Conservation (phyloP, 1,140 invertebrate species). For the Meloidogyne chitwoodi region DNA sequence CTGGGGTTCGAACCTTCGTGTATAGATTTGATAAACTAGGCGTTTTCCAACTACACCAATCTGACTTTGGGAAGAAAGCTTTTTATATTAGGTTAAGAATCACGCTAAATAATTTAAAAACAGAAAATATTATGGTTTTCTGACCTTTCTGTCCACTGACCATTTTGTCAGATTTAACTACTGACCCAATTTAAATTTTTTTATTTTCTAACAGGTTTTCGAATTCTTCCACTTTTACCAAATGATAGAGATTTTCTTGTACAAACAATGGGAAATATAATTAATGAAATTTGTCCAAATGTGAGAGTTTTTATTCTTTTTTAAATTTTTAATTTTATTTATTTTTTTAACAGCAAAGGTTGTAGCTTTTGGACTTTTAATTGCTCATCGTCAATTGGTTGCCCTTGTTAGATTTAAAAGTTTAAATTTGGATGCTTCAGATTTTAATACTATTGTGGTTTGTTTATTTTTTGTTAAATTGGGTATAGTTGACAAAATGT, state of each 20-base stretch:
- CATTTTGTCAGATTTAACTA: neutral
- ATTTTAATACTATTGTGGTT: slow-evolving; percentile 43
- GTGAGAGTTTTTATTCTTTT: slow-evolving; percentile 23
- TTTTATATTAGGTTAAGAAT: no score
- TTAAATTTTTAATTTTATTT: neutral
- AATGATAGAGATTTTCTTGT: slow-evolving; percentile 44
- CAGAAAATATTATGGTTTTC: no score
- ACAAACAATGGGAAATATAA: slow-evolving; percentile 35
- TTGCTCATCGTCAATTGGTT: slow-evolving; percentile 46
- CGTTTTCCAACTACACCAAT: no score
- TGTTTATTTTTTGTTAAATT: neutral
- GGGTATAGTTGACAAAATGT: neutral
- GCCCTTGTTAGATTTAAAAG: slow-evolving; percentile 42
- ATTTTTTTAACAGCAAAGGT: slow-evolving; percentile 26
- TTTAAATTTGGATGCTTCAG: slow-evolving; percentile 37
- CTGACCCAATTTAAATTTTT: neutral
- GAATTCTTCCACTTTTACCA: slow-evolving; percentile 38
- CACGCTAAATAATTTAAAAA: no score
- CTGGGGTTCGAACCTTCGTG: no score
- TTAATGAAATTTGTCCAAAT: slow-evolving; percentile 40
- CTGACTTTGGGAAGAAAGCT: no score
- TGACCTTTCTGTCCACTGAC: neutral
- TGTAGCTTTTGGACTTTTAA: slow-evolving; percentile 43
- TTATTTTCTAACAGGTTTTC: slow-evolving; percentile 32
- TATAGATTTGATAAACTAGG: no score